Conservation (phyloP, 2,797 vertebrate genomes). For the Gymnoscopelus braueri region DNA sequence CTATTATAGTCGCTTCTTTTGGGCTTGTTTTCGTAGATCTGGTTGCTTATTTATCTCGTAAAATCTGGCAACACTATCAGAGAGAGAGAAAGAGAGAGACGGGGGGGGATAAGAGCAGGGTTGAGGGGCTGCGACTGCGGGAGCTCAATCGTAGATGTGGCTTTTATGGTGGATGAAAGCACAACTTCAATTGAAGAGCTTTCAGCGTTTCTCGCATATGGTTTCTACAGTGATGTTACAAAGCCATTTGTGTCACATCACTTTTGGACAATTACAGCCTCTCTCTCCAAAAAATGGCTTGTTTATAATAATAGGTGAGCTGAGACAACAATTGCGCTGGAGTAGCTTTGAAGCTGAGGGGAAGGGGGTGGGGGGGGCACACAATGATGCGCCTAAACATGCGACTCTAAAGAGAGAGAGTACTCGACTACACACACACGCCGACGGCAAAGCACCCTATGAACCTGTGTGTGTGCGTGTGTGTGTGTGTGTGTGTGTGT, state of each 20-base stretch:
- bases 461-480: conserved; percentile 14
- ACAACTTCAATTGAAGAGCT: conserved; percentile 78
- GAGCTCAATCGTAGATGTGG: conserved; percentile 77
- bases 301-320: conserved; percentile 81
- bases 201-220: conserved; percentile 70
- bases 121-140: conserved; percentile 22
- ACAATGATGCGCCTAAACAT: conserved; percentile 60
- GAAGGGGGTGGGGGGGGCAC: conserved; percentile 47
- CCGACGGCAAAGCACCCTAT: conserved; percentile 64
- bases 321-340: conserved; percentile 75
- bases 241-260: conserved; percentile 76
- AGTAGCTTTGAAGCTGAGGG: conserved; percentile 75
- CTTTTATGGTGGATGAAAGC: conserved; percentile 83
- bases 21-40: no score
- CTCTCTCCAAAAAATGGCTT: conserved; percentile 75
- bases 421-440: conserved; percentile 72
- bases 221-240: conserved; percentile 77
- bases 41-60: no score
- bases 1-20: no score
- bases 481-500: conserved; percentile 28
- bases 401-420: conserved; percentile 63
- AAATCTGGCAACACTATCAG: not conserved
- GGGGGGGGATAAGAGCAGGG: not conserved
- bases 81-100: conserved; percentile 33
- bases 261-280: conserved; percentile 80